phyloP scores from a whole-genome alignment of 2,888 invertebrate genomes.

The Callimorpha dominula region DNA sequence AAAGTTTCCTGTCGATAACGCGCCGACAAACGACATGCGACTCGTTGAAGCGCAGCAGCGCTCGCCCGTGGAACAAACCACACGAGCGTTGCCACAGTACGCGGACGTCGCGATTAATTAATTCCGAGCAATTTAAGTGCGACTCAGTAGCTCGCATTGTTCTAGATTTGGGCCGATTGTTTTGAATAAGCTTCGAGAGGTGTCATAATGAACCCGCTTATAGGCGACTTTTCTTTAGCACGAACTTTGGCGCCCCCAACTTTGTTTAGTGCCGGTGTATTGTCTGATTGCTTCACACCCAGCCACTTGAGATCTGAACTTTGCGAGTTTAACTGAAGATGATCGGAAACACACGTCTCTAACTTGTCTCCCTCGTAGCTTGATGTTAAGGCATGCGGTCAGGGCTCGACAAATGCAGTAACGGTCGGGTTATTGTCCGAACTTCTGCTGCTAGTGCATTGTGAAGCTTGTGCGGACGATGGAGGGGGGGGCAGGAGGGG shows the following conservation, averaged over 20 bases:
- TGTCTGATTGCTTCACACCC: conserved; percentile 8
- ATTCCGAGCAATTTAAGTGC: conserved; percentile 55
- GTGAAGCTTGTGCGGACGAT: too few species aligned
- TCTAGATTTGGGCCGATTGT: conserved; percentile 56
- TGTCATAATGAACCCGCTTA: conserved; percentile 47
- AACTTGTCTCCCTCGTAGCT: not conserved
- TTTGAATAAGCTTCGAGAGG: conserved; percentile 48
- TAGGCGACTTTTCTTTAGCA: conserved; percentile 47
- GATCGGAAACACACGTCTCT: not conserved
- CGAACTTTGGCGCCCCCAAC: conserved; percentile 30
- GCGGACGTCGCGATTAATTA: conserved; percentile 56
- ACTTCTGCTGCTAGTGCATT: conserved; percentile 19
- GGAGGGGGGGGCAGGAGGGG: too few species aligned
- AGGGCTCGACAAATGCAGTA: conserved; percentile 1
- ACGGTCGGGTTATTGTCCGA: conserved; percentile 12
- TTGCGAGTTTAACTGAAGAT: not conserved
- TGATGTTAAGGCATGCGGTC: conserved; percentile 10
- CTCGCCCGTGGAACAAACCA: conserved; percentile 13
- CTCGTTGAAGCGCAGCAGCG: conserved; percentile 10
- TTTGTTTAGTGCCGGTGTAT: conserved; percentile 32
- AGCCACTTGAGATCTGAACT: not conserved
- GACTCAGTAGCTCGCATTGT: conserved; percentile 51
- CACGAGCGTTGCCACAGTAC: too few species aligned
- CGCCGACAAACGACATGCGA: conserved; percentile 23
- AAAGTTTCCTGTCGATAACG: conserved; percentile 45